Evolutionary conservation across 92 coral and sea anemone genomes (phyloP), one percentile per base, ranked within the genome.

Genomic region (Palythoa heliodiscus): DNA sequence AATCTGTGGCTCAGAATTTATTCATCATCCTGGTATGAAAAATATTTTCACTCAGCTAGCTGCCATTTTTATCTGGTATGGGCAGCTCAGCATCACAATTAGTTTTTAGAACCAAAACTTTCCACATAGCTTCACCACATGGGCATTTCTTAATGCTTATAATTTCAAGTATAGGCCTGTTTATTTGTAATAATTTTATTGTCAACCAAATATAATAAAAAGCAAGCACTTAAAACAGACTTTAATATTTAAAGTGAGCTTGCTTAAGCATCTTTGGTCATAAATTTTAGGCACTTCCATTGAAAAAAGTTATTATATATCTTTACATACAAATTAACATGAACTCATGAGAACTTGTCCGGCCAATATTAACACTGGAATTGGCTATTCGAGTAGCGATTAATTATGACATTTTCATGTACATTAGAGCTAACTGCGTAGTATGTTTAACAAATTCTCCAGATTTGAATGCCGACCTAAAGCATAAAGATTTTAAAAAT

Each of bases 91-190:
- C 63, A 57, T 57, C 63, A 57, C 3, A 57, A 57, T 57, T 57
- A 57, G 63, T 57, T 57, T 57, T 57, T 57, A 57, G 63, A 57
- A 57, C 63, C 12, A 57, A 57, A 57, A 57, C 63, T 57, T 57
- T 57, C 63, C 63, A 57, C 63, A 57, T 57, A 57, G 63, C 63
- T 57, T 57, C 63, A 57, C 63, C 63, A 57, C 63, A 57, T 57
- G 63, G 63, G 63, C 63, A 57, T 57, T 57, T 57, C 63, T 57
- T 57, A 57, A 57, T 57, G 63, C 63, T 57, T 57, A 57, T 57
- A 57, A 57, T 57, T 57, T 57, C 63, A 57, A 57, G 63, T 57
- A 57, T 57, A 57, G 63, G 63, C 63, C 63, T 57, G 63, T 57
- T 57, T 57, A 9, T 57, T 57, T 57, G 63, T 57, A 57, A 57